phyloP scores from a whole-genome alignment of 2,888 invertebrate genomes.

The Acanthococcus lagerstroemiae region DNA sequence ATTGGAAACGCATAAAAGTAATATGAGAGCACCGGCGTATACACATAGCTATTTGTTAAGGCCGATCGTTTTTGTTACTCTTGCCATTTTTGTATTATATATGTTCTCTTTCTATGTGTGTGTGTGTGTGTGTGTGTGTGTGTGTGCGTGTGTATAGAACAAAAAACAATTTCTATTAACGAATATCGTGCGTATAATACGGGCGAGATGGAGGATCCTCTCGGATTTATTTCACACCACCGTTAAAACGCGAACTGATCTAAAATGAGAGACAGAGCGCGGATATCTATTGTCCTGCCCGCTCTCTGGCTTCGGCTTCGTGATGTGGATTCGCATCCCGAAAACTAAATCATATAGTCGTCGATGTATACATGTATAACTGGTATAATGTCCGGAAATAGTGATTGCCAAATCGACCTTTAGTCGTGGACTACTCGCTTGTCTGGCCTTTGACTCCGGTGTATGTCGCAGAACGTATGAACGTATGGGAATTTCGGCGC shows the following conservation, averaged over 20 bases:
- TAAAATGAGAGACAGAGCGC: not conserved
- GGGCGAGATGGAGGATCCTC: not conserved
- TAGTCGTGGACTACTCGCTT: no score
- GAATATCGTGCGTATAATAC: not conserved
- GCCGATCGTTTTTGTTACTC: not conserved
- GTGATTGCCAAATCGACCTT: no score
- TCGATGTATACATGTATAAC: no score
- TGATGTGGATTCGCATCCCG: no score
- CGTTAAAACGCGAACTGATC: not conserved
- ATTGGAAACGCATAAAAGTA: no score
- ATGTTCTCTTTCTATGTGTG: no score
- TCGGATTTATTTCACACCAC: not conserved
- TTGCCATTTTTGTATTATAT: not conserved
- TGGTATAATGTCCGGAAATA: no score
- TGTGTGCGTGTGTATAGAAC: not conserved
- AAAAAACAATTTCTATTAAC: slow-evolving; percentile 8
- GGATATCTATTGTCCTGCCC: not conserved
- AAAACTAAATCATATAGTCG: no score
- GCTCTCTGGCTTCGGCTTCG: no score
- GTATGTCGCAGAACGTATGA: no score
- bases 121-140: not conserved
- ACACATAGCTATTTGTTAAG: not conserved
- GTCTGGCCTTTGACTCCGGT: no score
- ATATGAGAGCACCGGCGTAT: not conserved
- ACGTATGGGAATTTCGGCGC: no score